Base-by-base conservation (phyloP, 2,797 vertebrate species). In the Todus mexicanus region DNA sequence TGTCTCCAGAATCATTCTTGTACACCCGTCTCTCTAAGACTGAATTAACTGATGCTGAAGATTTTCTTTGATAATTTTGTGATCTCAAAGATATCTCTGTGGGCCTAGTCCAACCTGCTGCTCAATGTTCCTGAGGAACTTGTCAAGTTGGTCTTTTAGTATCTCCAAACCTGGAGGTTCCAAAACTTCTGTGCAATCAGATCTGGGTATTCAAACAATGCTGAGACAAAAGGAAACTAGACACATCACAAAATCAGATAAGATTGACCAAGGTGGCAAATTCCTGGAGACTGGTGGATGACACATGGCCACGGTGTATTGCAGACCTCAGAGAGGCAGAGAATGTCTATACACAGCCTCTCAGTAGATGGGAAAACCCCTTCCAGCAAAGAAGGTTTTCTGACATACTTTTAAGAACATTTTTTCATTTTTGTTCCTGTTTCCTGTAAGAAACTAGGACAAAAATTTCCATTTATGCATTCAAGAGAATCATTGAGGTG, bases 231-330 rank as follows among this genome's bases (percentile, higher is more conserved):
- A 60, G 7, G 22, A 68, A 92, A 60, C n/a, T 60, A 85, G 63
- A 31, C 8, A 51, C 21, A 40, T 40, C 31, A 37, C 60, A 53
- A 25, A 42, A 35, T 45, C n/a, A 56, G 43, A 51, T 29, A 33
- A 38, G 38, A 53, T 51, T 38, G 21, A 12, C 4, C 21, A n/a
- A 2, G 21, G 18, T 17, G 15, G 48, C 88, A 95, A 86, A 81
- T 80, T 93, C 92, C 64, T 93, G 90, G 93, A 96, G 48, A 37
- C 91, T 15, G 54, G 54, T 25, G 48, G 54, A 54, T 23, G 45
- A 60, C 51, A 72, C 35, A 7, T 10, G 21, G 27, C 43, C 22
- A 10, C 8, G 20, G 17, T 20, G 31, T 9, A n/a, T 7, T 5
- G 5, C 9, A 13, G 40, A 27, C 33, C 70, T 60, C 33, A 54